phyloP scores from a whole-genome alignment of 2,113 vertebrate genomes.

The Andinoacara biseriatus region DNA sequence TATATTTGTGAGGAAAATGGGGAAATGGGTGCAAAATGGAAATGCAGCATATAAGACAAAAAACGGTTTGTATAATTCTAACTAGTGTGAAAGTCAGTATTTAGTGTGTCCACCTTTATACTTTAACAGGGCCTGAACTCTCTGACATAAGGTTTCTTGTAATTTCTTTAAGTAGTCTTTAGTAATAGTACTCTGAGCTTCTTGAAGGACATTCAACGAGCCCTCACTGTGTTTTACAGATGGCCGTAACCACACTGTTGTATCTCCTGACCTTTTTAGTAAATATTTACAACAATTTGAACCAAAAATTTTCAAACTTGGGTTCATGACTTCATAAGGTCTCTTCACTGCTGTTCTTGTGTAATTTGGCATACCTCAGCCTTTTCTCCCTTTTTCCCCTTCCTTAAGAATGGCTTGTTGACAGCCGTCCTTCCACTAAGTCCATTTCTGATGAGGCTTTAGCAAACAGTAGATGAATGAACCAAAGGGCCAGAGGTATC shows the following conservation, averaged over 20 bases:
- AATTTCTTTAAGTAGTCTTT: neutral
- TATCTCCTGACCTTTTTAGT: neutral
- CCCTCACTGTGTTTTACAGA: neutral
- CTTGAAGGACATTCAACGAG: neutral
- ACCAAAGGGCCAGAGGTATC: neutral
- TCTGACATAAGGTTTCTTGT: neutral
- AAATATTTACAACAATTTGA: neutral
- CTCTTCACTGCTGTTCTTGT: neutral
- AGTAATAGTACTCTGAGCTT: accelerated
- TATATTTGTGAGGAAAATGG: neutral
- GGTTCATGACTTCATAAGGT: neutral
- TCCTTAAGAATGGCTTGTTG: neutral
- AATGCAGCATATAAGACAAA: neutral
- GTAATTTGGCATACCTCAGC: neutral
- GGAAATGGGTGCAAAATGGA: neutral
- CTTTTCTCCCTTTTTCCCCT: neutral
- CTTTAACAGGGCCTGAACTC: neutral
- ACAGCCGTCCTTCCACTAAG: neutral
- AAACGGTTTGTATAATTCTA: neutral
- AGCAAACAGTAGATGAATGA: neutral
- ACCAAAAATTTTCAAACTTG: neutral
- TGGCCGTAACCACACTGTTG: neutral
- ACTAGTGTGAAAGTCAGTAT: too few relatives aligned
- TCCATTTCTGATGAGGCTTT: neutral
- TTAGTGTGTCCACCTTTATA: neutral